These are phyloP conservation scores for Sinopyrophorus schimmeli DNA, from an alignment of 2,888 invertebrate species.

Conservation along the genomic window DNA sequence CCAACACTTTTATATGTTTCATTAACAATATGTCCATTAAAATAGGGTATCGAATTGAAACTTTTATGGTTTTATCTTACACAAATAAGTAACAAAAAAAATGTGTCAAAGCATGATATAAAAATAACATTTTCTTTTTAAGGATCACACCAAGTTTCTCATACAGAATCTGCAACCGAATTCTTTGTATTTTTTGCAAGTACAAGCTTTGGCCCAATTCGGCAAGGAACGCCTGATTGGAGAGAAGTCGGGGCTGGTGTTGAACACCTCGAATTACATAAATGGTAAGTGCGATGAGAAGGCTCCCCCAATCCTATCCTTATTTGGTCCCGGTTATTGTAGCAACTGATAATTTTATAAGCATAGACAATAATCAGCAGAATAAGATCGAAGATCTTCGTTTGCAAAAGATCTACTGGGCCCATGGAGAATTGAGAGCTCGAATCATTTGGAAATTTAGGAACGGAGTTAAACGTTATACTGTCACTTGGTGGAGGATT, in stretches of 20 bases:
- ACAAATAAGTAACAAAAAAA: too few species aligned
- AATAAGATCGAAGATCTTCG: constrained; percentile 47
- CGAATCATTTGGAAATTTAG: constrained; percentile 48
- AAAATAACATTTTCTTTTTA: too few species aligned
- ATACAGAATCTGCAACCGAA: constrained; percentile 68
- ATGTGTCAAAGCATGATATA: too few species aligned
- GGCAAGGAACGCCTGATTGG: constrained; percentile 70
- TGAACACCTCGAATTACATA: constrained; percentile 66
- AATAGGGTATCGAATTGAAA: too few species aligned
- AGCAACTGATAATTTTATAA: constrained; percentile 21
- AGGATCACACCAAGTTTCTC: constrained; percentile 67
- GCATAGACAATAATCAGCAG: constrained; percentile 31
- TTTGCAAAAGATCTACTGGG: constrained; percentile 50
- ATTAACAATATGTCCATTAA: too few species aligned
- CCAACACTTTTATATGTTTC: too few species aligned
- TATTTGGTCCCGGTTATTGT: constrained; percentile 7
- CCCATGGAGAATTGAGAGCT: constrained; percentile 47
- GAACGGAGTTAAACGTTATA: constrained; percentile 42
- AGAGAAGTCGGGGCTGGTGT: constrained; percentile 69
- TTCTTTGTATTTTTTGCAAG: constrained; percentile 77
- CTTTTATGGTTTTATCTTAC: too few species aligned
- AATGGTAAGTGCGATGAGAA: constrained; percentile 25
- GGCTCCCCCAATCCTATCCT: background rate
- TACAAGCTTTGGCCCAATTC: constrained; percentile 73
- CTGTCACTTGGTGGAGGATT: constrained; percentile 51